Percentiles rank a stretch among this genome's conserved stretches.
These are phyloP conservation scores for Hydrolagus affinis DNA, from an alignment of 2,113 vertebrate genomes.

Conservation along the genomic window DNA sequence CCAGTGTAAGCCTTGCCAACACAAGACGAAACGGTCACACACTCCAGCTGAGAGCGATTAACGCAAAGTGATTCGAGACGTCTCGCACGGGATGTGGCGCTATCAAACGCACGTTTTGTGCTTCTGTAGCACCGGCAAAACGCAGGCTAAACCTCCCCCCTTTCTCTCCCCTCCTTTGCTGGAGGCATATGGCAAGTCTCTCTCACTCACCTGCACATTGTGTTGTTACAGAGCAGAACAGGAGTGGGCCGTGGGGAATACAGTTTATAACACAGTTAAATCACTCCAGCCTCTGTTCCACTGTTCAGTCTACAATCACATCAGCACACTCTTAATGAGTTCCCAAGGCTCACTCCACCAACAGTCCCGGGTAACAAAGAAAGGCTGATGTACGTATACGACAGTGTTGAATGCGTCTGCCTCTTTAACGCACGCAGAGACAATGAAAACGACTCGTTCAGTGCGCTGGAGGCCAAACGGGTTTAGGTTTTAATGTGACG, in stretches of 20 bases:
- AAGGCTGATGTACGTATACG: conserved; percentile 20
- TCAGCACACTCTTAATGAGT: conserved; percentile 18
- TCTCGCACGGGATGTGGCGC: too few relatives aligned
- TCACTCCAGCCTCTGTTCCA: conserved; percentile 18
- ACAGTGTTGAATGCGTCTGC: conserved; percentile 15
- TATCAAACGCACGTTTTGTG: too few relatives aligned
- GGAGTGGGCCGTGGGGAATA: background rate
- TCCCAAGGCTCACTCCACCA: conserved; percentile 23
- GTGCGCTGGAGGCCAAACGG: conserved; percentile 15
- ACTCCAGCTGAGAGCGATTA: too few relatives aligned
- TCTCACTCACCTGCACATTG: conserved; percentile 2
- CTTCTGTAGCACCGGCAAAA: too few relatives aligned
- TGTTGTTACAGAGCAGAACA: conserved; percentile 7
- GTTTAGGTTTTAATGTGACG: conserved; percentile 20
- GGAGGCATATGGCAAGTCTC: conserved; percentile 6
- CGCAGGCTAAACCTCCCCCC: too few relatives aligned
- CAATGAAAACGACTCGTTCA: conserved; percentile 18
- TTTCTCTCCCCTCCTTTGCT: background rate
- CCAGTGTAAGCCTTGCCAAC: too few relatives aligned
- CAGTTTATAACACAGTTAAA: conserved; percentile 27
- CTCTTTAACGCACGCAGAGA: conserved; percentile 12
- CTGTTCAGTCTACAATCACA: conserved; percentile 12
- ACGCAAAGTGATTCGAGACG: too few relatives aligned
- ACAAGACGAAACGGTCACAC: too few relatives aligned
- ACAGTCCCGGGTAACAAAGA: conserved; percentile 18